Evolutionary conservation across 2,113 vertebrate genomes (phyloP).

Genomic region (Caracal caracal): DNA sequence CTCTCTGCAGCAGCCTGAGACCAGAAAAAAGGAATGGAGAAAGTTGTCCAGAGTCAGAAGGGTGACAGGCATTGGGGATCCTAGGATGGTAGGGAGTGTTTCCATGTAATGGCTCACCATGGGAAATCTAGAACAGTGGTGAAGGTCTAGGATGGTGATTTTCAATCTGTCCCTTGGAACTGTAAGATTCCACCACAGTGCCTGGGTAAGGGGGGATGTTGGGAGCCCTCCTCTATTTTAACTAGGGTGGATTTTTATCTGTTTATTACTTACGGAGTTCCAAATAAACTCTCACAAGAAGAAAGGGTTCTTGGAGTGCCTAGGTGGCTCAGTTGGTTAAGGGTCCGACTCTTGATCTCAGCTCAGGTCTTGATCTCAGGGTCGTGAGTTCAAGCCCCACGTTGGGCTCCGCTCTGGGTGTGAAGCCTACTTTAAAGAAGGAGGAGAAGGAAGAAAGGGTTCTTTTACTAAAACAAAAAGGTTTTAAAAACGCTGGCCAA

Average conservation of each 20-base stretch:
- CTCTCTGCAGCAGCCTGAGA: not conserved
- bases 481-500: not conserved
- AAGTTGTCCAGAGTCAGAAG: not conserved
- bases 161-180: not conserved
- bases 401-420: too few relatives aligned
- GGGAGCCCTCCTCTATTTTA: not conserved
- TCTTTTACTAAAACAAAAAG: not conserved
- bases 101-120: not conserved
- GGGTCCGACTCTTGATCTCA: too few relatives aligned
- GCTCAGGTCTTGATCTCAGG: too few relatives aligned
- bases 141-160: not conserved
- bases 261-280: not conserved
- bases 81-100: not conserved
- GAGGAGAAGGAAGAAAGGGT: not conserved
- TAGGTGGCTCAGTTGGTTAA: too few relatives aligned
- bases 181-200: not conserved
- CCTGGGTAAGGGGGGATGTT: not conserved
- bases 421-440: too few relatives aligned
- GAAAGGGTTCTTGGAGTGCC: not conserved
- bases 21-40: not conserved
- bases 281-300: slow-evolving; percentile 15
- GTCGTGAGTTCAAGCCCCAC: too few relatives aligned
- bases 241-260: not conserved
- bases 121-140: not conserved
- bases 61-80: not conserved